These are phyloP conservation scores for Lonchura striata DNA, from an alignment of 2,113 vertebrate genomes.

Conservation along the genomic window DNA sequence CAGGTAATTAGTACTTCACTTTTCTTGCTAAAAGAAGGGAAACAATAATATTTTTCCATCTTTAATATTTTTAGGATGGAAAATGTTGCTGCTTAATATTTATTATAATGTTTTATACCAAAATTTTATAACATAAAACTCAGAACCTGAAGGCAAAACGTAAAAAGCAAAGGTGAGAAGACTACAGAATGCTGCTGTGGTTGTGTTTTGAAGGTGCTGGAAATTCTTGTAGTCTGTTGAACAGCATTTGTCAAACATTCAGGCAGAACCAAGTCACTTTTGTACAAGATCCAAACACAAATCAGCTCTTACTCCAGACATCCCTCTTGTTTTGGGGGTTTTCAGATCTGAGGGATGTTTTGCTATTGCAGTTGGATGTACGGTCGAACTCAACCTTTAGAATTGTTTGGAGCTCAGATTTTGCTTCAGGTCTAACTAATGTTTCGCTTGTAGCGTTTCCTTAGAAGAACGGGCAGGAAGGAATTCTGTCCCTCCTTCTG, in stretches of 20 bases:
- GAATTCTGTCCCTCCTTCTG: background rate
- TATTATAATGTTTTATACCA: slow-evolving; percentile 4
- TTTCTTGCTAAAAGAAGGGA: background rate
- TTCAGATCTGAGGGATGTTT: background rate
- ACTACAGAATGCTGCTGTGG: background rate
- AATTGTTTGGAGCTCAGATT: background rate
- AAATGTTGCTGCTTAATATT: slow-evolving; percentile 14
- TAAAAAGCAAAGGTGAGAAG: background rate
- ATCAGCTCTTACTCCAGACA: background rate
- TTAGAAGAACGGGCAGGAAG: background rate
- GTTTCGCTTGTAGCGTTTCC: background rate
- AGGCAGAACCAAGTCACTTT: background rate
- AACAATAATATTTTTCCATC: slow-evolving; percentile 23
- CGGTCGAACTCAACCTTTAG: background rate
- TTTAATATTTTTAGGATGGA: slow-evolving; percentile 14
- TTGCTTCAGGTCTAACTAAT: background rate
- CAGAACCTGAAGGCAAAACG: slow-evolving; percentile 1
- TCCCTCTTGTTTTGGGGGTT: background rate
- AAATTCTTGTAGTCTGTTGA: background rate
- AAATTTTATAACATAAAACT: slow-evolving; percentile 14
- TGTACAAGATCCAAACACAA: background rate
- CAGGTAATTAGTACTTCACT: slow-evolving; percentile 21
- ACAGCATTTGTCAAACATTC: background rate
- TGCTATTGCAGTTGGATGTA: background rate
- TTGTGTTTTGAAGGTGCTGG: background rate